Conservation (phyloP, 1,140 invertebrate genomes). For the Trachelipus rathkii region DNA sequence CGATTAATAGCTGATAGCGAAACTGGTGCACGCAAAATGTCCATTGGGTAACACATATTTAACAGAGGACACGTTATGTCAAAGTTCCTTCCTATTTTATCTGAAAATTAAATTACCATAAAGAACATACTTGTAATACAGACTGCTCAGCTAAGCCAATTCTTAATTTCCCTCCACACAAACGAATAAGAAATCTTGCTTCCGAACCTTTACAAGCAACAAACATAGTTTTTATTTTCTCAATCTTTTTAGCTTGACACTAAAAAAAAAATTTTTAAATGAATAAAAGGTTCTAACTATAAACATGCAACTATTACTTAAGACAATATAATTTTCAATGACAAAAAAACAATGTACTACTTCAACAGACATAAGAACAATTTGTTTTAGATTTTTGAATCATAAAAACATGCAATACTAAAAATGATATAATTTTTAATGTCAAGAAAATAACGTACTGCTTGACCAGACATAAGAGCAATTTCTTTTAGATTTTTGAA, state of each 20-base stretch:
- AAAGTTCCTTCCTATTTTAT: no score
- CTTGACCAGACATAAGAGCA: constrained; percentile 75
- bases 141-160: constrained; percentile 97
- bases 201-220: constrained; percentile 87
- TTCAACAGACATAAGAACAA: constrained; percentile 80
- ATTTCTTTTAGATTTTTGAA: constrained; percentile 86
- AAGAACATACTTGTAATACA: constrained; percentile 64
- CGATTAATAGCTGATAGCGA: no score
- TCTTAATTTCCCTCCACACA: constrained; percentile 86
- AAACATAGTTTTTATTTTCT: constrained; percentile 86
- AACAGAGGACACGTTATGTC: no score
- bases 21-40: no score
- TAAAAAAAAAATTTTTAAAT: constrained; percentile 50
- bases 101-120: no score
- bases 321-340: no score
- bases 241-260: constrained; percentile 81
- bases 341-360: constrained; percentile 54
- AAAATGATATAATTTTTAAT: not conserved
- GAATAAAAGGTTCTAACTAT: not conserved
- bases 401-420: not conserved
- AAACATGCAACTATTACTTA: no score
- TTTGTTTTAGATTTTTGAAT: constrained; percentile 81
- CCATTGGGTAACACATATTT: no score
- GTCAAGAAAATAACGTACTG: constrained; percentile 53
- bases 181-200: constrained; percentile 86